Evolutionary conservation across 1,140 invertebrate species (phyloP), one percentile per base, ranked within the genome.

Genomic region (Zaprionus ghesquierei): DNA sequence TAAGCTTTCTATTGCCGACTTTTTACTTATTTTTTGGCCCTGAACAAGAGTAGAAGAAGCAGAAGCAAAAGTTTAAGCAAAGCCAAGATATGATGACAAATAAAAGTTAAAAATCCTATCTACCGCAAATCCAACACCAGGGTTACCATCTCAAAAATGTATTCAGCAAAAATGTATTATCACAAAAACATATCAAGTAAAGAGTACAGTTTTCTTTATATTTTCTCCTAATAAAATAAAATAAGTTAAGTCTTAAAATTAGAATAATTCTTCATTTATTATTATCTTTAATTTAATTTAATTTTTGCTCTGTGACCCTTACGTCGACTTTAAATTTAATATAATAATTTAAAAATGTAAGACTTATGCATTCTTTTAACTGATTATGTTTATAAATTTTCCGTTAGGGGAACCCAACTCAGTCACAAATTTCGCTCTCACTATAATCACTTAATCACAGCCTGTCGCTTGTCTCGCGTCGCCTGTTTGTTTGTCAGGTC

Each of bases 41-140:
- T 59, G 54, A 71, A 66, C 58, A 65, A 71, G 25, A 51, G 20
- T 59, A 55, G 62, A 46, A 60, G n/a, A 38, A 38, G n/a, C 0
- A 15, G 5, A 46, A 22, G 41, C 18, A 22, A 8, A 22, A 51
- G 46, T 20, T 62, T 46, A 35, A 62, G 46, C 49, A 13, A 23
- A 41, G 10, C 22, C 41, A 18, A 33, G 56, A 50, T 69, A 76
- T 46, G 64, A 77, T 85, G 80, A 73, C 68, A 80, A 84, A 77
- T 80, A 84, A 80, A 76, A 80, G 64, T 61, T 85, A 84, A 82
- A 70, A 12, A 63, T 53, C 65, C 38, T 54, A 56, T 46, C 55
- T 54, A 81, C 77, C 58, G 62, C 44, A 81, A 69, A 33, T 0
- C 35, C 5, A 13, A 38, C 5, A 15, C 5, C n/a, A n/a, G 35